phyloP scores from a whole-genome alignment of 2,888 invertebrate species.

The Cecidostiba fungosa region DNA sequence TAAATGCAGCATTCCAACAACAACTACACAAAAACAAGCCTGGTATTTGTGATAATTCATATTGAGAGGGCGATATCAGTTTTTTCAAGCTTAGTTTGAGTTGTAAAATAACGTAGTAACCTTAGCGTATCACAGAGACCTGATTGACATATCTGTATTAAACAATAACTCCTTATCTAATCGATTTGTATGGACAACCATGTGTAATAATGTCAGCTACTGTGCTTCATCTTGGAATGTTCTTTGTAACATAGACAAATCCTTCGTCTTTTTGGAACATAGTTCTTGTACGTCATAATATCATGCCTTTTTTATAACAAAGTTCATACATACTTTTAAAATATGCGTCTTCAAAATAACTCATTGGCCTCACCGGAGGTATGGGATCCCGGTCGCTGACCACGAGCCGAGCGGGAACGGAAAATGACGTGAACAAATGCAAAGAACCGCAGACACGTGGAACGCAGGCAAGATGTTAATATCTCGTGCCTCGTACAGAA shows the following conservation, averaged over 20 bases:
- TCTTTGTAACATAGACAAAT: conserved; percentile 93
- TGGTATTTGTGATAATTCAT: conserved; percentile 79
- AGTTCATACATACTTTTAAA: conserved; percentile 83
- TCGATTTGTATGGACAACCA: conserved; percentile 91
- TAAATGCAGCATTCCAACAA: conserved; percentile 96
- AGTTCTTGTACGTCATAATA: conserved; percentile 90
- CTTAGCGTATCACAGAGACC: conserved; percentile 96
- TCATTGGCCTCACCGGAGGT: too few relatives aligned
- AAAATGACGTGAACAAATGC: too few relatives aligned
- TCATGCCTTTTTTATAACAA: not conserved
- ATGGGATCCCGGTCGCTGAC: too few relatives aligned
- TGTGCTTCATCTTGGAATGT: conserved; percentile 81
- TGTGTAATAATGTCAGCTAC: conserved; percentile 89
- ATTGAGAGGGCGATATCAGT: conserved; percentile 78
- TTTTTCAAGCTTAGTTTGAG: conserved; percentile 81
- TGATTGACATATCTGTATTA: conserved; percentile 92
- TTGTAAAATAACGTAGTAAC: conserved; percentile 93
- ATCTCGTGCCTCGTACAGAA: too few relatives aligned
- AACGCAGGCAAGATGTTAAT: too few relatives aligned
- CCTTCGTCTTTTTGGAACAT: conserved; percentile 99
- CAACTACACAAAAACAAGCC: conserved; percentile 88
- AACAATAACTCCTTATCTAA: conserved; percentile 6
- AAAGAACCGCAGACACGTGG: too few relatives aligned
- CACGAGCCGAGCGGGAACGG: too few relatives aligned
- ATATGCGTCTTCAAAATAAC: conserved; percentile 95